Evolutionary conservation across 1,140 invertebrate genomes (phyloP), one percentile per base, ranked within the genome.

Genomic region (Scaptodrosophila lebanonensis): DNA sequence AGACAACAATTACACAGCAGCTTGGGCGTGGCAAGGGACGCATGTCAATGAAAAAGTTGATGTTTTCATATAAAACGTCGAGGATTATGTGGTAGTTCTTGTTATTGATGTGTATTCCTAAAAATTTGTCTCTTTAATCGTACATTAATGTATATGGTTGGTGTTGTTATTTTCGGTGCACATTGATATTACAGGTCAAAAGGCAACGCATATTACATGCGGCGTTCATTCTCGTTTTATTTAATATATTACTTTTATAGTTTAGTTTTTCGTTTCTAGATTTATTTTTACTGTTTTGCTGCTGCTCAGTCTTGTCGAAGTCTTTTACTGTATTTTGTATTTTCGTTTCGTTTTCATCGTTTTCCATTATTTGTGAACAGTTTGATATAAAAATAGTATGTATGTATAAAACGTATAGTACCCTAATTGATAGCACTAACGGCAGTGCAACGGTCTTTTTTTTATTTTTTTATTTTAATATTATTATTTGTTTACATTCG

Each of bases 241-340:
- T 60, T 54, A 47, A 45, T 63, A 63, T 53, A 33, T 33, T 47
- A 3, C 35, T 33, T 13, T 32, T 47, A 50, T 22, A 7, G 15
- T 36, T 32, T 60, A 12, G 36, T 20, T 35, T 43, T 33, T 33
- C 38, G 4, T 33, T 35, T 36, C n/a, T n/a, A n/a, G n/a, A n/a
- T n/a, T 11, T 36, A 17, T 47, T 42, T 49, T 45, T 73, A 62
- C 51, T 77, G 49, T 77, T 64, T 57, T 51, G 64, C 72, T 71
- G 66, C 72, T 79, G 75, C 47, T 79, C 73, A 79, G 73, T 79
- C 73, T 79, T 79, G 73, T 62, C 73, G 82, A 73, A 79, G 75
- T 79, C 73, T 79, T 63, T 66, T 49, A 54, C 67, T 77, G 59
- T 66, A 36, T 65, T 65, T 66, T 73, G 47, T 75, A 39, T 56